phyloP scores from a whole-genome alignment of 2,113 vertebrate genomes.

The Delphinapterus leucas region DNA sequence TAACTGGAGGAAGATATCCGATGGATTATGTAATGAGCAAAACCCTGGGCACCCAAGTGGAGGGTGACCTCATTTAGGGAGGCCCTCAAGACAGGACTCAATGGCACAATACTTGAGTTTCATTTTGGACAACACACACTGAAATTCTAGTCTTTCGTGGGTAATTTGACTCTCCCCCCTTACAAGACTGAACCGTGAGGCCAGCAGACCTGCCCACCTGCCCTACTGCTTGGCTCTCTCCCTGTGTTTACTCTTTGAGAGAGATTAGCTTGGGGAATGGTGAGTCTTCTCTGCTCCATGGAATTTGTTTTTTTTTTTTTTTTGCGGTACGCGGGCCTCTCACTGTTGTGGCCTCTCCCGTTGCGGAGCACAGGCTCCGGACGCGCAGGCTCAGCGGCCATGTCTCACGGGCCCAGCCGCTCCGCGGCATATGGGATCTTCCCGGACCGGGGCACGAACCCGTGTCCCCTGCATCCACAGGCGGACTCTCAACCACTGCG shows the following conservation, averaged over 20 bases:
- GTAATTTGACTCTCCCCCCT: not conserved
- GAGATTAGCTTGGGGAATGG: not conserved
- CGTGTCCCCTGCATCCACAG: no score
- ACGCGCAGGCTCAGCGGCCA: no score
- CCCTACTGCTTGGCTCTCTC: not conserved
- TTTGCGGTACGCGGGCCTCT: no score
- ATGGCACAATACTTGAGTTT: not conserved
- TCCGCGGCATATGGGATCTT: no score
- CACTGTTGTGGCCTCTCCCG: no score
- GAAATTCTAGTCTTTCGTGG: not conserved
- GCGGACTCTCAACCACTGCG: no score
- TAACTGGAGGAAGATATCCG: not conserved
- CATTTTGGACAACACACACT: not conserved
- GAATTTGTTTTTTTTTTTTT: not conserved
- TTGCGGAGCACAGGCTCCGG: no score
- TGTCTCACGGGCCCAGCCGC: no score
- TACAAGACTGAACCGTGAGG: not conserved
- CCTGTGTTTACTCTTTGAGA: no score
- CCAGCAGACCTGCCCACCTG: not conserved
- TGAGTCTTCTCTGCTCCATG: not conserved
- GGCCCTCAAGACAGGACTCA: not conserved
- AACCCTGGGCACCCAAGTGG: not conserved
- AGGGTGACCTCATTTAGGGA: not conserved
- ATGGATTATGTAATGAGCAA: not conserved
- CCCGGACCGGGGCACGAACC: no score